Conservation (phyloP, 2,113 vertebrate species). For the Hypanus sabinus region DNA sequence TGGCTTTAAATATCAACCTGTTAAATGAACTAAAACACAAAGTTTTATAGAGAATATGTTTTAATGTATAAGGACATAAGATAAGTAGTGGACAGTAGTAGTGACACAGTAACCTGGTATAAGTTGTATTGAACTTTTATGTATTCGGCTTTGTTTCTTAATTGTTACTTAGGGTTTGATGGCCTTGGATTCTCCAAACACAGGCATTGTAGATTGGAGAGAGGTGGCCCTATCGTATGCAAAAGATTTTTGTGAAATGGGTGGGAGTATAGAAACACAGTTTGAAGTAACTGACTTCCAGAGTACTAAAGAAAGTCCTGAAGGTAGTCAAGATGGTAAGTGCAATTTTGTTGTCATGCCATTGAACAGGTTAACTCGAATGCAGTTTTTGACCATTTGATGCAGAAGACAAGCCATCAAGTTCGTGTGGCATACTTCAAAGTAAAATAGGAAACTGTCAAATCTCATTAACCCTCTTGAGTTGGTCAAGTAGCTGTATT, state of each 20-base stretch:
- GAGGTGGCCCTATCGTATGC: conserved; percentile 73
- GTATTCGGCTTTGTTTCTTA: background rate
- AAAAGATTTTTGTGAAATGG: conserved; percentile 75
- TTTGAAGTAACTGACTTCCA: conserved; percentile 75
- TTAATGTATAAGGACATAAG: background rate
- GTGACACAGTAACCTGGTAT: no score
- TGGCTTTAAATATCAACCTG: background rate
- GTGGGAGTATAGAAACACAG: conserved; percentile 68
- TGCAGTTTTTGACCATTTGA: background rate
- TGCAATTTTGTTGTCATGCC: background rate
- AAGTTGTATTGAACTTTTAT: background rate
- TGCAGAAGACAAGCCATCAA: background rate
- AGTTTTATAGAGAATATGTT: background rate
- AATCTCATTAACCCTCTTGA: background rate
- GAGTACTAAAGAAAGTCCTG: conserved; percentile 65
- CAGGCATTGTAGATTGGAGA: conserved; percentile 87
- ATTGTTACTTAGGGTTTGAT: conserved; percentile 70
- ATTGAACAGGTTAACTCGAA: background rate
- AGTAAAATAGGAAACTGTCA: background rate
- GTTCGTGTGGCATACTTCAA: background rate
- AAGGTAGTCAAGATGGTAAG: conserved; percentile 65
- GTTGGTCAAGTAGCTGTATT: background rate
- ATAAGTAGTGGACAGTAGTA: background rate
- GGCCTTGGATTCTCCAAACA: conserved; percentile 88
- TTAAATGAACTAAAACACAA: background rate